A percentile compares a stretch with the other conserved stretches of the same genome.
These are phyloP conservation scores for Lasioglossum calceatum DNA, from an alignment of 2,888 invertebrate genomes.

Conservation along the genomic window DNA sequence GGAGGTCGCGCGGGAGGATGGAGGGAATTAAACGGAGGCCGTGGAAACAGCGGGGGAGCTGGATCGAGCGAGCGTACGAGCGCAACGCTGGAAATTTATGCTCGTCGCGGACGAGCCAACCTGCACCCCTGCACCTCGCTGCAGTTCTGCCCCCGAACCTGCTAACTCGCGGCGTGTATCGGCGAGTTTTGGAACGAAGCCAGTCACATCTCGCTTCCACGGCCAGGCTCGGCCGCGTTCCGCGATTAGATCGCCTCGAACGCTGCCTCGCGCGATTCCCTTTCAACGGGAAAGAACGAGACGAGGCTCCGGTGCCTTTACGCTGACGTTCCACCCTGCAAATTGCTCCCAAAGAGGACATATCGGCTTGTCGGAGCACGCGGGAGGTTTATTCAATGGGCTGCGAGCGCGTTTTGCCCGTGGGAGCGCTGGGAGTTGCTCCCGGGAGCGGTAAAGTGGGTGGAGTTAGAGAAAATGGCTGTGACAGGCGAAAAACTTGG, in stretches of 20 bases:
- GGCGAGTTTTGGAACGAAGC: slow-evolving; percentile 46
- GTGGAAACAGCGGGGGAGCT: slow-evolving; percentile 30
- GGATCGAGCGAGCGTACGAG: slow-evolving; percentile 13
- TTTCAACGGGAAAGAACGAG: slow-evolving; percentile 13
- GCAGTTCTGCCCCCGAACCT: slow-evolving; percentile 10
- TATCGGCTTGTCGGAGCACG: background rate
- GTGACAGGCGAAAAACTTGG: too few species aligned
- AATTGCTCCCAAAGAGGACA: background rate
- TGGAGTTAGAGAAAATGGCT: background rate
- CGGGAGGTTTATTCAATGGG: background rate
- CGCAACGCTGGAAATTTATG: slow-evolving; percentile 43
- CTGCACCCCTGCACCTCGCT: slow-evolving; percentile 35
- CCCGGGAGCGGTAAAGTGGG: background rate
- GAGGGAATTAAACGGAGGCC: background rate
- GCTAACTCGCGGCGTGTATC: slow-evolving; percentile 43
- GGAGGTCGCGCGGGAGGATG: slow-evolving; percentile 19
- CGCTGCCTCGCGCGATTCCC: slow-evolving; percentile 19
- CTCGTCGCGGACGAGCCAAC: slow-evolving; percentile 37
- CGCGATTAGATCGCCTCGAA: slow-evolving; percentile 24
- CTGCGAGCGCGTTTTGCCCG: background rate
- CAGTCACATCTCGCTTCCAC: slow-evolving; percentile 31
- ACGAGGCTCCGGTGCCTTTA: background rate
- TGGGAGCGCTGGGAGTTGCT: background rate
- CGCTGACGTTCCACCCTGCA: background rate
- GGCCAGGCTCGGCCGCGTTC: slow-evolving; percentile 9